Evolutionary conservation across 2,888 invertebrate genomes (phyloP), one percentile per base, ranked within the genome.

Genomic region (Ectropis crepuscularia): DNA sequence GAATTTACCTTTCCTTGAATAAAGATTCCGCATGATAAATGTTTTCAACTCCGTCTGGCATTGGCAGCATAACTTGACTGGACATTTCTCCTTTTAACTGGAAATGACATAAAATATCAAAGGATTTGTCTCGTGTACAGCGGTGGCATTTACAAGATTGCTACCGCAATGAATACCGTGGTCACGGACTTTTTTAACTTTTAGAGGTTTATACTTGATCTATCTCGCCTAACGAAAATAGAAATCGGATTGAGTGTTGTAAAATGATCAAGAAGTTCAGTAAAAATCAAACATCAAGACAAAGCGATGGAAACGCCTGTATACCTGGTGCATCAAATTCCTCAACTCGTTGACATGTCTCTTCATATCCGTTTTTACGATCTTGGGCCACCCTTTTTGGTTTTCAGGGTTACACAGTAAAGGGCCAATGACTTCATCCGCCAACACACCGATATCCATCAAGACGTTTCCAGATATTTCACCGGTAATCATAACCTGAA

Each of bases 11-110:
- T 78, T 92, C 90, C 73, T 75, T 84, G 1, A 92, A 71, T 61
- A 90, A 90, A 16, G 93, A 81, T 76, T 95, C 94, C 5, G 94
- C 94, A 28, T 94, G 92, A 78, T 95, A 95, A 37, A 97, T 94
- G 60, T 93, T 93, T 69, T 96, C 95, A 2, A 96, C 94, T 5
- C 96, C 96, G 72, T 96, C 94, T 0, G 98, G 98, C 94, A 98
- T 95, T 0, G 98, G 97, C 38, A 98, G 90, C 74, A 98, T 94
- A 0, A 97, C 98, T 85, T 97, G 96, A 73, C 97, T 98, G 51
- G 95, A 94, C 87, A 98, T 96, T 81, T 97, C 96, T 0, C 98
- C 98, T 82, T 94, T 95, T 57, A 97, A 87, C 94, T 94, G 71
- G 6, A 76, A 73, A 59, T 11, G 12, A 10, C 0, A 38, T 12